Evolutionary conservation across 2,113 vertebrate genomes (phyloP).

Genomic region (Ptilonorhynchus violaceus): DNA sequence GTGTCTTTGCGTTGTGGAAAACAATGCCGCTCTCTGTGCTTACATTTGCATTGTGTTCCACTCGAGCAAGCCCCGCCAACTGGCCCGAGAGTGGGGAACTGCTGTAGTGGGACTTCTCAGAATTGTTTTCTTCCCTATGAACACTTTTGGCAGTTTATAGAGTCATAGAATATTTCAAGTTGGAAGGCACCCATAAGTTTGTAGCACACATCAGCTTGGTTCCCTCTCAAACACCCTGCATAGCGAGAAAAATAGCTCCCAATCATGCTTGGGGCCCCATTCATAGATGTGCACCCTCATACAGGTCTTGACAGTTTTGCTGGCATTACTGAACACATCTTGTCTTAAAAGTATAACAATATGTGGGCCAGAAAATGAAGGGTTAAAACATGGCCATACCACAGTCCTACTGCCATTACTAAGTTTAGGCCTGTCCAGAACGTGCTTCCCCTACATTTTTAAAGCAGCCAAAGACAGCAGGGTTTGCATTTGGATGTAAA

Average conservation of each 20-base stretch:
- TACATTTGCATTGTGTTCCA: neutral
- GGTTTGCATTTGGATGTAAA: neutral
- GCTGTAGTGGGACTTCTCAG: neutral
- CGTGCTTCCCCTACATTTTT: neutral
- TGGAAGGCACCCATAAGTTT: neutral
- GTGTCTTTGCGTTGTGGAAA: neutral
- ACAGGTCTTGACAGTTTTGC: neutral
- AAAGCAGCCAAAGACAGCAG: neutral
- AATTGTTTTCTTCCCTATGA: neutral
- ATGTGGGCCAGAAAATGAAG: neutral
- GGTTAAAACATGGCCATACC: neutral
- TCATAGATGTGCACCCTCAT: neutral
- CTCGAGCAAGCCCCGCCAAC: neutral
- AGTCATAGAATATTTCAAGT: neutral
- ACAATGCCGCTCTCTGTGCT: neutral
- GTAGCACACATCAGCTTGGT: neutral
- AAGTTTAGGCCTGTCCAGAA: neutral
- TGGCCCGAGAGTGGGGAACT: neutral
- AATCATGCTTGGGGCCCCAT: neutral
- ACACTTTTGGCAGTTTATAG: neutral
- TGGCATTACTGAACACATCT: neutral
- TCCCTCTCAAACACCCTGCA: neutral
- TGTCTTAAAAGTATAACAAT: neutral
- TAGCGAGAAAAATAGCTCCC: neutral
- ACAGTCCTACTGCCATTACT: neutral